phyloP scores from a whole-genome alignment of 1,140 invertebrate genomes.

The Zaprionus taronus region DNA sequence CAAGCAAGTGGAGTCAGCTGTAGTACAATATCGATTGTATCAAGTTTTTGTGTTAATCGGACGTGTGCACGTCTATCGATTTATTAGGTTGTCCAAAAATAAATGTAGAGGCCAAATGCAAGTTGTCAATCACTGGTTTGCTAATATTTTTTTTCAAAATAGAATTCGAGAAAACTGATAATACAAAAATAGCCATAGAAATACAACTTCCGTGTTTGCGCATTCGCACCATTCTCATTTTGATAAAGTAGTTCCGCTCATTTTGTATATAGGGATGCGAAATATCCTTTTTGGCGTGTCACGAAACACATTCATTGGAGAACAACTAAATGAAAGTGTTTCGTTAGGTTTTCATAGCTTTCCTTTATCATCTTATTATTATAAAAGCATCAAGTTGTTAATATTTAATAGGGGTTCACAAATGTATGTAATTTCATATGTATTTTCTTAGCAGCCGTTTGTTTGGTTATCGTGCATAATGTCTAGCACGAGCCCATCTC shows the following conservation, averaged over 20 bases:
- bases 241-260: slow-evolving; percentile 15
- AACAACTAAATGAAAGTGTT: not conserved
- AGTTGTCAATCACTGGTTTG: not conserved
- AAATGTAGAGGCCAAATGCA: not conserved
- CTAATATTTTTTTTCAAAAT: not conserved
- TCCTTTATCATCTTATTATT: too few relatives aligned
- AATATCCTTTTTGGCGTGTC: slow-evolving; percentile 1
- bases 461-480: not conserved
- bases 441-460: not conserved
- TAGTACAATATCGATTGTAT: slow-evolving; percentile 13
- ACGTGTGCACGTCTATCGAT: not conserved
- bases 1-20: not conserved
- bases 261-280: not conserved
- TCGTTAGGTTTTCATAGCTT: not conserved
- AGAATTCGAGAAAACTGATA: not conserved
- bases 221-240: slow-evolving; percentile 8
- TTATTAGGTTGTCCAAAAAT: not conserved
- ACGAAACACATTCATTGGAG: not conserved
- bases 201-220: slow-evolving; percentile 29
- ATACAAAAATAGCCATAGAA: slow-evolving; percentile 26
- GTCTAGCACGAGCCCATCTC: slow-evolving; percentile 11
- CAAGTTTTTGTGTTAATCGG: not conserved
- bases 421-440: not conserved
- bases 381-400: not conserved
- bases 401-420: not conserved